Evolutionary conservation across 2,888 invertebrate species (phyloP).

Genomic region (Didymodactylos carnosus): DNA sequence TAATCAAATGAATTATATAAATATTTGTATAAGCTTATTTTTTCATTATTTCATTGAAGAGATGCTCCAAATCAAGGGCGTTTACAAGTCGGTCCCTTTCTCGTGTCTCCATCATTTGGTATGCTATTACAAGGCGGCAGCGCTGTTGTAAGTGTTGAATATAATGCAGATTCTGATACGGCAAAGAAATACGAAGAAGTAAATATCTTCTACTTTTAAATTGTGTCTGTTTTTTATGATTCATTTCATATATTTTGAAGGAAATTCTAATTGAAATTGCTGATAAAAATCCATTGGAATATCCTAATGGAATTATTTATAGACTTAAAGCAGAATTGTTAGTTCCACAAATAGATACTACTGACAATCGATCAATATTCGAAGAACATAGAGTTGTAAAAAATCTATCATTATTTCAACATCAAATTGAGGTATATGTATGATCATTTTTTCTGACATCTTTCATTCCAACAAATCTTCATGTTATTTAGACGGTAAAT

Average conservation of each 20-base stretch:
- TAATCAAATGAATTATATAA: neutral
- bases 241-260: slow-evolving; percentile 18
- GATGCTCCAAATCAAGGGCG: slow-evolving; percentile 8
- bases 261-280: slow-evolving; percentile 30
- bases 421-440: neutral
- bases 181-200: slow-evolving; percentile 30
- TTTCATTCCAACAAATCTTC: slow-evolving; percentile 21
- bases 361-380: slow-evolving; percentile 26
- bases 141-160: slow-evolving; percentile 30
- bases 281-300: slow-evolving; percentile 27
- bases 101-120: slow-evolving; percentile 31
- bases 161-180: slow-evolving; percentile 24
- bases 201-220: neutral
- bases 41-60: neutral
- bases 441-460: neutral
- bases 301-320: slow-evolving; percentile 29
- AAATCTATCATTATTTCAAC: neutral
- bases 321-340: slow-evolving; percentile 31
- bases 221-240: neutral
- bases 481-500: slow-evolving; percentile 12
- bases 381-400: slow-evolving; percentile 32
- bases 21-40: neutral
- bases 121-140: slow-evolving; percentile 27
- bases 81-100: slow-evolving; percentile 19
- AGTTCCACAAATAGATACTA: slow-evolving; percentile 25